Conservation (phyloP, 1,140 invertebrate genomes). For the Phthorimaea operculella region DNA sequence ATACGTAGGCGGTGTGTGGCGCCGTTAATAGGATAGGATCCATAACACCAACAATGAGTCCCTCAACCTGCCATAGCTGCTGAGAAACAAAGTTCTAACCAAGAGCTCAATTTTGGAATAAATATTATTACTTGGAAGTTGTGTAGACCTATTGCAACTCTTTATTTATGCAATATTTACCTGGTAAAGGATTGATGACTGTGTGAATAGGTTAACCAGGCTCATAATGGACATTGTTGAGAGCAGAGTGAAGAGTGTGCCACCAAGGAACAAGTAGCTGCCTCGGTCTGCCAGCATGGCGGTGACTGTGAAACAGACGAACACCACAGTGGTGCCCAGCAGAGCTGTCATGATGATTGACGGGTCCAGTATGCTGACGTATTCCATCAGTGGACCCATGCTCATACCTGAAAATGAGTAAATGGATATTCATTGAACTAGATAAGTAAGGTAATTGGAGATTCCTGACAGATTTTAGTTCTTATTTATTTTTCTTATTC, state of each 20-base stretch:
- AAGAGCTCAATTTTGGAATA: too few species aligned
- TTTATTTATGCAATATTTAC: slow-evolving; percentile 63
- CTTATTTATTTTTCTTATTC: too few species aligned
- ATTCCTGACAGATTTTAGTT: too few species aligned
- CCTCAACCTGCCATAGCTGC: too few species aligned
- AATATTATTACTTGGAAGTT: too few species aligned
- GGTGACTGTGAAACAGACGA: slow-evolving; percentile 89
- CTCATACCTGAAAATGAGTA: slow-evolving; percentile 74
- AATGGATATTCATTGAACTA: slow-evolving; percentile 1
- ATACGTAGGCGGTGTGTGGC: too few species aligned
- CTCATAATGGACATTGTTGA: slow-evolving; percentile 82
- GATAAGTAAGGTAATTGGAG: slow-evolving; percentile 2
- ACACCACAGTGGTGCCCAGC: slow-evolving; percentile 86
- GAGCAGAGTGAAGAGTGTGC: slow-evolving; percentile 83
- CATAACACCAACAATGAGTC: too few species aligned
- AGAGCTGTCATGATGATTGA: slow-evolving; percentile 90
- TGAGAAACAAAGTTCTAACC: too few species aligned
- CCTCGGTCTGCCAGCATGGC: slow-evolving; percentile 87
- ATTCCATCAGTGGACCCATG: slow-evolving; percentile 82
- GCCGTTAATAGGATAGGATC: too few species aligned
- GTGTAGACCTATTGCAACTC: too few species aligned
- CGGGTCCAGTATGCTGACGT: slow-evolving; percentile 82
- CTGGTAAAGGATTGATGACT: slow-evolving; percentile 84
- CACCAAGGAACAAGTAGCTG: slow-evolving; percentile 87
- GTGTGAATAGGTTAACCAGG: slow-evolving; percentile 88